These are phyloP conservation scores for Clepsis dumicolana DNA, from an alignment of 2,888 invertebrate genomes.

Conservation along the genomic window DNA sequence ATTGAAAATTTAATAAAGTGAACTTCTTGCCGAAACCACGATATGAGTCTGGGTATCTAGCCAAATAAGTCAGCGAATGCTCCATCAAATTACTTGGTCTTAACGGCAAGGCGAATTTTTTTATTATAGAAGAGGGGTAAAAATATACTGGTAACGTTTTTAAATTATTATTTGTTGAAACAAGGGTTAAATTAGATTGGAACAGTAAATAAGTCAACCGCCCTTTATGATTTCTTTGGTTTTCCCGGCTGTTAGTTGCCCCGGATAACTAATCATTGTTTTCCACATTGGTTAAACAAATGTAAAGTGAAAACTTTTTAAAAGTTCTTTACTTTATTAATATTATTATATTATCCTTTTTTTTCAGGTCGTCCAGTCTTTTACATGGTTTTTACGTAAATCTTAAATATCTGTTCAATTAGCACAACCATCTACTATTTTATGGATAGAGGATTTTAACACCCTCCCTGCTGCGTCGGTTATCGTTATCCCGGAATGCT, in stretches of 20 bases:
- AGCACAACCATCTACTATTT: not conserved
- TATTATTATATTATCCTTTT: too few relatives aligned
- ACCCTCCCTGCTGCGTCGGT: not conserved
- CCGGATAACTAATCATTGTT: too few relatives aligned
- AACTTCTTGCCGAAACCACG: slow-evolving; percentile 47
- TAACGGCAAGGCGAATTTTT: slow-evolving; percentile 27
- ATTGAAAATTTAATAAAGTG: slow-evolving; percentile 66
- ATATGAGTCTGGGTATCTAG: slow-evolving; percentile 47
- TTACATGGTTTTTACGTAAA: too few relatives aligned
- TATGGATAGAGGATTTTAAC: not conserved
- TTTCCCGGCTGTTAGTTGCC: too few relatives aligned
- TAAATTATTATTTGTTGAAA: not conserved
- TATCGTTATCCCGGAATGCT: not conserved
- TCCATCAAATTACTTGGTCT: slow-evolving; percentile 48
- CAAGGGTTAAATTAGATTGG: too few relatives aligned
- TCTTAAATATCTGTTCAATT: not conserved
- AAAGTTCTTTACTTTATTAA: too few relatives aligned
- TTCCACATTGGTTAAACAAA: too few relatives aligned
- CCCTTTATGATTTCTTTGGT: not conserved
- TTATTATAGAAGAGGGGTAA: not conserved
- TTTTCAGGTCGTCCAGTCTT: not conserved
- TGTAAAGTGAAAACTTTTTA: too few relatives aligned
- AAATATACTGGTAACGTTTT: not conserved
- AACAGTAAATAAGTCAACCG: too few relatives aligned
- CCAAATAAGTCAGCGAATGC: slow-evolving; percentile 33